These are phyloP conservation scores for Mycteria americana DNA, from an alignment of 2,797 vertebrate genomes.

Conservation along the genomic window DNA sequence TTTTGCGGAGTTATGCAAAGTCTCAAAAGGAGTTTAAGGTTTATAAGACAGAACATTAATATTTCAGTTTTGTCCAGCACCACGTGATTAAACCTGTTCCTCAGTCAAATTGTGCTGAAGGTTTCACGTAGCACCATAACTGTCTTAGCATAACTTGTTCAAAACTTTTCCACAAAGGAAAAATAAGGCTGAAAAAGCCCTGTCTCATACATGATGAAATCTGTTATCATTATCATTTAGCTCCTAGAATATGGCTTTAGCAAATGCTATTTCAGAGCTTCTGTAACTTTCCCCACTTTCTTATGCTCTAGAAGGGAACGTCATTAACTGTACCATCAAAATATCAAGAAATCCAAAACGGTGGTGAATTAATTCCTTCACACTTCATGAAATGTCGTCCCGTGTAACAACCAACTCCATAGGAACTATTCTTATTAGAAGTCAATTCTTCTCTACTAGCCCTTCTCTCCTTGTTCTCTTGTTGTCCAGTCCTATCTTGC, in stretches of 20 bases:
- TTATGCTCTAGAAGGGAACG: neutral
- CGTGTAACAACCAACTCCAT: neutral
- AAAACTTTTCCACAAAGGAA: neutral
- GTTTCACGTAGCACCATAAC: fast-evolving
- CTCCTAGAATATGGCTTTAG: neutral
- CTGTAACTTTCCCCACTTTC: neutral
- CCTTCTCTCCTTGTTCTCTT: neutral
- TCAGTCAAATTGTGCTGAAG: neutral
- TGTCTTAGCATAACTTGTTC: neutral
- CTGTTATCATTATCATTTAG: neutral
- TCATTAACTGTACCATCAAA: neutral
- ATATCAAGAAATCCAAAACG: neutral
- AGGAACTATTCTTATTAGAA: neutral
- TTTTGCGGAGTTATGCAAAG: neutral
- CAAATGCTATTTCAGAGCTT: neutral
- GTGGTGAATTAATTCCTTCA: neutral
- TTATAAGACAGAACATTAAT: neutral
- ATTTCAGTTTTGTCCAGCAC: neutral
- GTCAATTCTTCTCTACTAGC: neutral
- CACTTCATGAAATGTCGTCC: neutral
- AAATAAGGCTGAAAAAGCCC: neutral
- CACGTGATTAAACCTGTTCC: neutral
- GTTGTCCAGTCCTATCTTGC: neutral
- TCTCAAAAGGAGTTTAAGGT: neutral
- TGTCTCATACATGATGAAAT: neutral